phyloP scores from a whole-genome alignment of 1,140 invertebrate species.

The Littorina saxatilis region DNA sequence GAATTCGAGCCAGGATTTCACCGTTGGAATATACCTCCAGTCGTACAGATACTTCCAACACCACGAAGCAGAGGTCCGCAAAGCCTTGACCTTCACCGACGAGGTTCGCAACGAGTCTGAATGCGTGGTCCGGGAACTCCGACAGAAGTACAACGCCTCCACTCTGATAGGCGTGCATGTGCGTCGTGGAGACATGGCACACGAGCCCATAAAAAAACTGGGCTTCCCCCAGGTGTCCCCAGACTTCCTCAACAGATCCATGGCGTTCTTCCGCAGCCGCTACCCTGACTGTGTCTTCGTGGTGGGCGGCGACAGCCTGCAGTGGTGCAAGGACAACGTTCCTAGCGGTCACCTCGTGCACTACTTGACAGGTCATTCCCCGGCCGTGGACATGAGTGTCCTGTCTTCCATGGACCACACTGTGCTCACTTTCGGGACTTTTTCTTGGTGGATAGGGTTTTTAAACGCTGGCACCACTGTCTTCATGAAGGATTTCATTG shows the following conservation, averaged over 20 bases:
- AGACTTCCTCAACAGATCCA: conserved; percentile 51
- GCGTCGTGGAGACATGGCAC: conserved; percentile 57
- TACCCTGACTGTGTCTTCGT: conserved; percentile 48
- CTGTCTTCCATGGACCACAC: conserved; percentile 55
- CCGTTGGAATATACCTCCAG: conserved; percentile 53
- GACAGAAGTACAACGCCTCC: conserved; percentile 28
- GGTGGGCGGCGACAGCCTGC: conserved; percentile 52
- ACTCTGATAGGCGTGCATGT: conserved; percentile 60
- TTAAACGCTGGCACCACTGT: conserved; percentile 57
- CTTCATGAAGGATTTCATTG: conserved; percentile 52
- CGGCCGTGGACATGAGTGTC: conserved; percentile 62
- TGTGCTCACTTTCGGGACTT: conserved; percentile 59
- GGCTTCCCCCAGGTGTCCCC: conserved; percentile 47
- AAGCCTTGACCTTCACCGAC: conserved; percentile 52
- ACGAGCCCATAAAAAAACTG: background rate
- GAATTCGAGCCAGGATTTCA: conserved; percentile 35
- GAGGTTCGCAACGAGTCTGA: conserved; percentile 38
- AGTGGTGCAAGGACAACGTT: conserved; percentile 47
- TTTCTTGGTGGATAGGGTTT: conserved; percentile 64
- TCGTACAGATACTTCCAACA: conserved; percentile 63
- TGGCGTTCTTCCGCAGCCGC: conserved; percentile 45
- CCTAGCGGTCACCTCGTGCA: conserved; percentile 15
- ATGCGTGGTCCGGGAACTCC: conserved; percentile 14
- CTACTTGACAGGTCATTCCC: conserved; percentile 34
- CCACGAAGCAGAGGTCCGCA: conserved; percentile 40